Base-by-base conservation (phyloP, 1,140 invertebrate genomes). In the Wasmannia auropunctata region DNA sequence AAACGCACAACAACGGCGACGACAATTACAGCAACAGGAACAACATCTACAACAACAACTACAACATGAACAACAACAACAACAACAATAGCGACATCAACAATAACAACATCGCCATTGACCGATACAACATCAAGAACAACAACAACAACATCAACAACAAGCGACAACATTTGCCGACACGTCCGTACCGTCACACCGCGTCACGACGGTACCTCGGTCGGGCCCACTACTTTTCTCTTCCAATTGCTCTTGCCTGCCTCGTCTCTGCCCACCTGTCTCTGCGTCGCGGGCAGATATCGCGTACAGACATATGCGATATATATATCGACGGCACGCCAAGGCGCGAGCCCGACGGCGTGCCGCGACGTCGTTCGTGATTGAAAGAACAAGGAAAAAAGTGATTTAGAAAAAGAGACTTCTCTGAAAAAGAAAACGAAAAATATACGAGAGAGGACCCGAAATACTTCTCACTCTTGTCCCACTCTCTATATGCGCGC, bases 41-140 rank as follows among this genome's bases (percentile, higher is more conserved):
- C 88, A 88, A 91, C 86, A 88, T 70, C 58, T 74, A 90, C 87
- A 86, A 86, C 87, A 85, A 86, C 80, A 77, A 72, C 80, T 58
- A 76, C 86, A 56, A 65, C 72, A 75, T 79, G 63, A 88, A 43
- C 51, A 54, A 54, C 51, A 51, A 22, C n/a, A 51, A 81, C 37
- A 77, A 85, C 74, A 88, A 86, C 46, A 79, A 37, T 19, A 86
- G 86, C 86, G 75, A 77, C 88, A 88, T 91, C 90, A 90, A 85
- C 87, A 86, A 88, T 85, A 88, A 91, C 88, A 91, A 92, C 87
- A 92, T 91, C 87, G 87, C 60, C 67, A 91, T 91, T 80, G 88
- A 87, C 87, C 79, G 75, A 85, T 91, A 91, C 89, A 91, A 91
- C 87, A 91, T 91, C 89, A 91, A 67, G 87, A 91, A 91, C 90